These are phyloP conservation scores for Nothoprocta perdicaria DNA, from an alignment of 2,113 vertebrate genomes.

Conservation along the genomic window DNA sequence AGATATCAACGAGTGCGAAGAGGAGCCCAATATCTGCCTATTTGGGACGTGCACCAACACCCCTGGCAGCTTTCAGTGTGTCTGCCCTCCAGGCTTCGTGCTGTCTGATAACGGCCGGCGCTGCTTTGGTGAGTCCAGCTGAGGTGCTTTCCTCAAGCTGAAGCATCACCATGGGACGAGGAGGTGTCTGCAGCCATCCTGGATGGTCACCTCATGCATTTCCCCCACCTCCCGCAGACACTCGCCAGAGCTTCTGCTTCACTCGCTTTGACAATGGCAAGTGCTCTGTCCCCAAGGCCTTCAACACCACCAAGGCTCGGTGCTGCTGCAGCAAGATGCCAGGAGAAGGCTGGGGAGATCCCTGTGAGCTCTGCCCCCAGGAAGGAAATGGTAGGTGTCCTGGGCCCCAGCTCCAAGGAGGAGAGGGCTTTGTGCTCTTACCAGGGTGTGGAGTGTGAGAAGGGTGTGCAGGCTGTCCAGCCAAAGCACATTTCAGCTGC, in stretches of 20 bases:
- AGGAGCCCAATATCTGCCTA: slow-evolving; percentile 89
- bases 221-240: slow-evolving; percentile 77
- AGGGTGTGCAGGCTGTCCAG: not conserved
- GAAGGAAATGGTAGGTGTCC: slow-evolving; percentile 82
- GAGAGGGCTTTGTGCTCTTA: accelerated
- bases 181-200: accelerated
- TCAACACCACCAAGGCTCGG: slow-evolving; percentile 91
- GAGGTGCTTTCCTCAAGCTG: not conserved
- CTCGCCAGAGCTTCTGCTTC: slow-evolving; percentile 93
- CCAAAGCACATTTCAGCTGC: not conserved
- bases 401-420: accelerated
- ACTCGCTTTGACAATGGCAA: slow-evolving; percentile 90
- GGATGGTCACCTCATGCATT: accelerated
- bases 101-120: slow-evolving; percentile 88
- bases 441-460: accelerated
- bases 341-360: slow-evolving; percentile 92
- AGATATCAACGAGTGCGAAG: slow-evolving; percentile 93
- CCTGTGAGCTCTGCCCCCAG: slow-evolving; percentile 92
- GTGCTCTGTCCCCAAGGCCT: slow-evolving; percentile 90
- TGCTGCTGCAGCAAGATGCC: slow-evolving; percentile 96
- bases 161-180: accelerated
- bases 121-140: slow-evolving; percentile 88
- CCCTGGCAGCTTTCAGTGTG: slow-evolving; percentile 91
- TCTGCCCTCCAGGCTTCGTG: slow-evolving; percentile 88
- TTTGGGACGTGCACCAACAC: slow-evolving; percentile 92